Conservation (phyloP, 2,113 vertebrate genomes). For the Tachysurus vachellii region DNA sequence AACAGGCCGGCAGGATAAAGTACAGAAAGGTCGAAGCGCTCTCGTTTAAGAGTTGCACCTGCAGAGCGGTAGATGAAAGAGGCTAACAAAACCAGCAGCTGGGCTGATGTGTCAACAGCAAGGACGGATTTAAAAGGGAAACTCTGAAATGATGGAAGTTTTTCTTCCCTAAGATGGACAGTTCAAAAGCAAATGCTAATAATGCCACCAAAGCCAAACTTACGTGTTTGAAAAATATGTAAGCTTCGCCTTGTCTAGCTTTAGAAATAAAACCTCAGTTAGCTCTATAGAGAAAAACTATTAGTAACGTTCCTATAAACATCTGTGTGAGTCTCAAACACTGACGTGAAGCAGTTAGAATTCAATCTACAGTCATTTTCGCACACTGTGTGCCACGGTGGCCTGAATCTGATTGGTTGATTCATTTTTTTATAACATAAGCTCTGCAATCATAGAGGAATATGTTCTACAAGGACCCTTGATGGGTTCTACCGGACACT, state of each 20-base stretch:
- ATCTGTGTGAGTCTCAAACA: not conserved
- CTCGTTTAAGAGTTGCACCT: slow-evolving; percentile 21
- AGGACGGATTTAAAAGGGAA: slow-evolving; percentile 63
- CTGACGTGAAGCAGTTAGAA: not conserved
- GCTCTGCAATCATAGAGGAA: not conserved
- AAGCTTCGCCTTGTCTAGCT: not conserved
- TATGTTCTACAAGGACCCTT: too few relatives aligned
- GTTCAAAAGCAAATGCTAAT: not conserved
- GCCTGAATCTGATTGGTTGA: not conserved
- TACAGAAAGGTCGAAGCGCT: slow-evolving; percentile 8
- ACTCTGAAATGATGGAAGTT: slow-evolving; percentile 39
- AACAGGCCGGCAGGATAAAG: not conserved
- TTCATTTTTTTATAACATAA: not conserved
- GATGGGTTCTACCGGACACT: too few relatives aligned
- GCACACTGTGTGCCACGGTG: not conserved
- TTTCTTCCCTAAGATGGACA: not conserved
- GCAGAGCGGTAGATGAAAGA: slow-evolving; percentile 51
- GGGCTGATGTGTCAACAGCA: slow-evolving; percentile 69
- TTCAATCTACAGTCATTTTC: not conserved
- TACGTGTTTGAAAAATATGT: not conserved
- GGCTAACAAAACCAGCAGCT: slow-evolving; percentile 69
- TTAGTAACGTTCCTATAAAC: not conserved
- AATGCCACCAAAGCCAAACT: not conserved
- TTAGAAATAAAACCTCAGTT: not conserved
- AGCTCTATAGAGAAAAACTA: not conserved